Percentiles rank a stretch among this genome's conserved stretches.
Conservation (phyloP, 1,140 invertebrate genomes). For the Pentalonia nigronervosa region DNA sequence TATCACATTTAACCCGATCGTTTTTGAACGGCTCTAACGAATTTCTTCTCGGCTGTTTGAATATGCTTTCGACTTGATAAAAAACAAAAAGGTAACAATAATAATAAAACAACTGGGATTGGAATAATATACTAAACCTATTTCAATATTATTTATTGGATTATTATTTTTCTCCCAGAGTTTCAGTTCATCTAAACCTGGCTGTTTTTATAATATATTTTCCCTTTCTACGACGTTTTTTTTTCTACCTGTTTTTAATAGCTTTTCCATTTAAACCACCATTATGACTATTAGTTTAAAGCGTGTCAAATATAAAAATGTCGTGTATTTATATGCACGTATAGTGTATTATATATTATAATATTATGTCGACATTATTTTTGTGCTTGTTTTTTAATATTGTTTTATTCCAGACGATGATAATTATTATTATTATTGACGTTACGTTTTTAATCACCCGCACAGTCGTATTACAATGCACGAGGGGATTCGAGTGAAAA, state of each 20-base stretch:
- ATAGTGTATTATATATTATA: neutral
- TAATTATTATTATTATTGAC: neutral
- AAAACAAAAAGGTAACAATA: neutral
- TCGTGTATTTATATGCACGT: neutral
- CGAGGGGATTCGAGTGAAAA: too few species aligned
- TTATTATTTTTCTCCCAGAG: neutral
- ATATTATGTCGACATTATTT: neutral
- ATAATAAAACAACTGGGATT: neutral
- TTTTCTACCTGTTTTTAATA: neutral
- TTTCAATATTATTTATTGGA: neutral
- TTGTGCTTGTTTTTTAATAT: neutral
- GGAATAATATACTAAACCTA: neutral
- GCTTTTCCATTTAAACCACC: neutral
- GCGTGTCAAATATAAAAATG: neutral
- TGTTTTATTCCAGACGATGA: neutral
- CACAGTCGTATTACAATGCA: neutral
- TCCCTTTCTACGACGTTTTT: too few species aligned
- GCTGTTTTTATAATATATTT: neutral
- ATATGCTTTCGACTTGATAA: neutral
- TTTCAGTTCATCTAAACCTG: neutral
- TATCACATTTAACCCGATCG: neutral
- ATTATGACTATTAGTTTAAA: neutral
- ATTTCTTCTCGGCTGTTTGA: neutral
- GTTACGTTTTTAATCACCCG: neutral
- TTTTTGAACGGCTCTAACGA: neutral